A percentile compares a stretch with the other conserved stretches of the same genome.
phyloP scores from a whole-genome alignment of 1,140 invertebrate species.

The Pseudomyrmex gracilis region DNA sequence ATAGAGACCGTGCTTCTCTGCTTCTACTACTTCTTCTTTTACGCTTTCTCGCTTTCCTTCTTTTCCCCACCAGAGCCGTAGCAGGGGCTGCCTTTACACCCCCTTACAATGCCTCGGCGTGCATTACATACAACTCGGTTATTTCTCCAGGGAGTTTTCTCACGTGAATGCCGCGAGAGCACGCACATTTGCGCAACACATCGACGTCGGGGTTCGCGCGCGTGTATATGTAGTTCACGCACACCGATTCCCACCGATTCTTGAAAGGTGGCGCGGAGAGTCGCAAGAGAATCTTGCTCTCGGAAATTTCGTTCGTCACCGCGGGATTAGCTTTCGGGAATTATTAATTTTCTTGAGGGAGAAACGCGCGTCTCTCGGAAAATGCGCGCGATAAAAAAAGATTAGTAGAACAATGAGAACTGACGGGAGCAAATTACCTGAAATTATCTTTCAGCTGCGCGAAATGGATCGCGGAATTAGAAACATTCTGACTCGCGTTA shows the following conservation, averaged over 20 bases:
- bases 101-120: conserved; percentile 80
- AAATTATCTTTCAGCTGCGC: background rate
- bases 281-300: conserved; percentile 16
- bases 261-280: conserved; percentile 13
- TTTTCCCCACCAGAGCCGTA: conserved; percentile 36
- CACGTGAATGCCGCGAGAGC: conserved; percentile 78
- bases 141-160: conserved; percentile 83
- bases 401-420: conserved; percentile 24
- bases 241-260: conserved; percentile 44
- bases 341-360: conserved; percentile 45
- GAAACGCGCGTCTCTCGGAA: background rate
- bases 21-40: conserved; percentile 21
- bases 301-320: conserved; percentile 21
- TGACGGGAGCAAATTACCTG: conserved; percentile 20
- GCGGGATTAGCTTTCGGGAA: conserved; percentile 44
- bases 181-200: conserved; percentile 72
- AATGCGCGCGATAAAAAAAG: conserved; percentile 35
- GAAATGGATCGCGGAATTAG: conserved; percentile 4
- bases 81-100: conserved; percentile 60
- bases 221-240: conserved; percentile 51
- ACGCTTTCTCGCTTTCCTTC: conserved; percentile 54
- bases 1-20: conserved; percentile 15
- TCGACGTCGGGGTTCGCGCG: conserved; percentile 63
- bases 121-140: conserved; percentile 82
- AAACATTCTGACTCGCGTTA: background rate